Percentiles rank a stretch among this genome's conserved stretches.
Conservation (phyloP, 2,888 invertebrate genomes). For the Plagodis pulveraria region DNA sequence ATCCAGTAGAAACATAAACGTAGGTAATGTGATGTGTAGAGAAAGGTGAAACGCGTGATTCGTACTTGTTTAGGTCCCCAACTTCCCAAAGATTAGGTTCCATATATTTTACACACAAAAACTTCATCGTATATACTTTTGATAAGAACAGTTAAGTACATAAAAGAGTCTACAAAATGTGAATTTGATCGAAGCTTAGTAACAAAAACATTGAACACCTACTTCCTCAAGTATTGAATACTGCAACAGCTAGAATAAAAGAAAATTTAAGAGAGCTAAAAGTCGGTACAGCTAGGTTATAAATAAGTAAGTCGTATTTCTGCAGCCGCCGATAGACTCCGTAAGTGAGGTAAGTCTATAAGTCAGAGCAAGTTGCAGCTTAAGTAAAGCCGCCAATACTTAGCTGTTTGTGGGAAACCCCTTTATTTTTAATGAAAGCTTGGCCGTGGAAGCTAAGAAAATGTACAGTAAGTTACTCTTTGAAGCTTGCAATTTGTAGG, state of each 20-base stretch:
- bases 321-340: constrained; percentile 35
- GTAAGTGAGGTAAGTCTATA: constrained; percentile 49
- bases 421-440: constrained; percentile 58
- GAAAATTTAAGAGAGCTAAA: constrained; percentile 8
- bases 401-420: constrained; percentile 42
- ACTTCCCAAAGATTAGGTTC: no score
- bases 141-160: no score
- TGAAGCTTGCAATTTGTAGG: constrained; percentile 8
- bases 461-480: constrained; percentile 16
- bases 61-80: no score
- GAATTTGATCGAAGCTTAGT: no score
- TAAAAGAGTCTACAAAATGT: no score
- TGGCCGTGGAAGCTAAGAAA: constrained; percentile 31
- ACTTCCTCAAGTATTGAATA: background rate
- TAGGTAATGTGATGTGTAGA: no score
- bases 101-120: no score
- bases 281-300: constrained; percentile 26
- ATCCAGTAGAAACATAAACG: no score
- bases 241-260: background rate
- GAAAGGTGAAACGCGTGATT: no score
- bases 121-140: no score
- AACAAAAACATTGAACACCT: no score
- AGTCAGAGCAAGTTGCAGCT: constrained; percentile 53
- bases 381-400: constrained; percentile 47
- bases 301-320: constrained; percentile 31